phyloP scores from a whole-genome alignment of 2,888 invertebrate genomes.

The Lithophane semibrunnea region DNA sequence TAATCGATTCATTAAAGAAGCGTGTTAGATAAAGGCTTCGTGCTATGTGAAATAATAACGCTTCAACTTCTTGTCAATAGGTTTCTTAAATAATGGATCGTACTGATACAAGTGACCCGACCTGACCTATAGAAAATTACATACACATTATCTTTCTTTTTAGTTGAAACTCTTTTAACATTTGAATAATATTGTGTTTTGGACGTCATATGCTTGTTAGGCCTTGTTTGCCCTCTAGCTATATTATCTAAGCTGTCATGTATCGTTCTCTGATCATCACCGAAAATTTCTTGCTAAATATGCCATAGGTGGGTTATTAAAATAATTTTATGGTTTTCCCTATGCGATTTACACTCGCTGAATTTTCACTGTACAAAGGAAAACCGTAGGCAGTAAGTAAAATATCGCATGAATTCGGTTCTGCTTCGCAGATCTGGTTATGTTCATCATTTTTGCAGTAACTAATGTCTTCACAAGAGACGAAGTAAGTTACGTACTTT shows the following conservation, averaged over 20 bases:
- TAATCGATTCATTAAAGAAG: slow-evolving; percentile 25
- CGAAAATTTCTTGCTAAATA: neutral
- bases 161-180: slow-evolving; percentile 13
- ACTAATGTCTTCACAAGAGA: neutral
- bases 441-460: neutral
- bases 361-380: neutral
- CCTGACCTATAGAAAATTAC: slow-evolving; percentile 22
- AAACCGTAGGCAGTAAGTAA: neutral
- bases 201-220: neutral
- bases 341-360: neutral
- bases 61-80: slow-evolving; percentile 18
- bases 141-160: slow-evolving; percentile 2
- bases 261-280: neutral
- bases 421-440: neutral
- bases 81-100: slow-evolving; percentile 18
- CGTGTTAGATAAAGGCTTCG: slow-evolving; percentile 3
- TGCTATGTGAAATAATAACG: slow-evolving; percentile 12
- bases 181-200: slow-evolving; percentile 32
- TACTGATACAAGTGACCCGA: slow-evolving; percentile 9
- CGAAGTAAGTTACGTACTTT: neutral
- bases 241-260: slow-evolving; percentile 15
- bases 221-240: slow-evolving; percentile 25
- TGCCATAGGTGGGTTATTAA: neutral
- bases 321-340: neutral
- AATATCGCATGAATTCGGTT: neutral